Base-by-base conservation (phyloP, 2,113 vertebrate genomes). In the Ailurus styani region DNA sequence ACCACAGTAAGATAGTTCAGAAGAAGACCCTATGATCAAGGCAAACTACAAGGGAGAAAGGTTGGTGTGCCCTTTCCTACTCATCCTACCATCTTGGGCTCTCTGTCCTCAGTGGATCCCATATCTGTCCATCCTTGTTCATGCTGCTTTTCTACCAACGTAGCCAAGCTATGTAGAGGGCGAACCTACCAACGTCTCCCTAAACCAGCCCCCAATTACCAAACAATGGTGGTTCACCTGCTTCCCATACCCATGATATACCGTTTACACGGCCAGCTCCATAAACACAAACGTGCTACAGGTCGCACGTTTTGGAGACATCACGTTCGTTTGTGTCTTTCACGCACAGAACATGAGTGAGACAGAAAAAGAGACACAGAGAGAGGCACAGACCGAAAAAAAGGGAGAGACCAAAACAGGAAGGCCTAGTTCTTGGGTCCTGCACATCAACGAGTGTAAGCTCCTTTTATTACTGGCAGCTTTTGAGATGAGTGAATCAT, bases 401-500 rank as follows among this genome's bases (percentile, higher is more conserved):
- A 83, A 73, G 21, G 89, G 23, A 82, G 2, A 64, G 14, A 31
- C 5, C 20, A 27, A 83, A 89, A 27, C 0, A 42, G 57, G 95
- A 98, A 91, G 3, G 77, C 78, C 23, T 64, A 64, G 45, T 97
- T 89, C 85, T 73, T 95, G 47, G 37, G 40, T 70, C 82, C 73
- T 93, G 40, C 90, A 93, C 57, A 94, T 45, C 92, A 97, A 87
- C 7, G 70, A 84, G 27, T 29, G 75, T 97, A 96, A 98, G 62
- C 89, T 96, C 68, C 78, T 42, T 97, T 90, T 87, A 70, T 94
- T 94, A 82, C 60, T 70, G 55, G 77, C 3, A 70, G 1, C 0
- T 96, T 96, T 96, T 1, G 81, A 86, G 37, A 45, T 18, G 87
- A 90, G 6, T 95, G 96, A 98, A 93, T 98, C 96, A 96, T 45